Percentiles rank a stretch among this genome's conserved stretches.
Conservation (phyloP, 2,797 vertebrate species). For the Novumbra hubbsi region DNA sequence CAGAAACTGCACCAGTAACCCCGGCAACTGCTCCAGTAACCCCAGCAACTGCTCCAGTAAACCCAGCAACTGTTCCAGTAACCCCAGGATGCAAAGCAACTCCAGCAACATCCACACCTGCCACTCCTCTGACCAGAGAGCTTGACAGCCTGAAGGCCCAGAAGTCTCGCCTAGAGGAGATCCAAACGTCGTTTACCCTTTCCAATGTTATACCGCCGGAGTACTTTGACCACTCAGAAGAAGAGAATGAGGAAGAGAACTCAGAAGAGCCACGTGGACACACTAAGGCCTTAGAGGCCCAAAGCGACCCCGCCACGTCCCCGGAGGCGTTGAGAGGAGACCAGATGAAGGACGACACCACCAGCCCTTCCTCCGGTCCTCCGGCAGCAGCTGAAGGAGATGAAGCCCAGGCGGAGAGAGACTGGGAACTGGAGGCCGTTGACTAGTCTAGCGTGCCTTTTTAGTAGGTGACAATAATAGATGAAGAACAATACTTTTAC, state of each 20-base stretch:
- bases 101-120: not conserved
- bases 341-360: conserved; percentile 12
- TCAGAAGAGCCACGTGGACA: conserved; percentile 51
- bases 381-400: conserved; percentile 41
- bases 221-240: conserved; percentile 9
- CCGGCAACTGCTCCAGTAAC: not conserved
- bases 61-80: not conserved
- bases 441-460: conserved; percentile 58
- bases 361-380: conserved; percentile 11
- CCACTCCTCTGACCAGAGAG: conserved; percentile 52
- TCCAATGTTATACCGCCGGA: conserved; percentile 61
- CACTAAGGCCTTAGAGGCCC: conserved; percentile 29
- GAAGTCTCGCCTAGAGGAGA: conserved; percentile 74
- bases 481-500: conserved; percentile 4
- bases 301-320: conserved; percentile 31
- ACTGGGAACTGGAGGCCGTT: conserved; percentile 72
- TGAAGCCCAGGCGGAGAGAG: conserved; percentile 58
- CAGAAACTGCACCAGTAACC: no score
- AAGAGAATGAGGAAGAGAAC: not conserved
- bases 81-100: not conserved
- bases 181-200: conserved; percentile 77
- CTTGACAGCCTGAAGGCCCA: conserved; percentile 62
- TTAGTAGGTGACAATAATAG: not conserved
- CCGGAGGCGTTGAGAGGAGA: conserved; percentile 25
- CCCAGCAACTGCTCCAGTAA: not conserved